Conservation (phyloP, 2,113 vertebrate species). For the Catharus fuscescens region DNA sequence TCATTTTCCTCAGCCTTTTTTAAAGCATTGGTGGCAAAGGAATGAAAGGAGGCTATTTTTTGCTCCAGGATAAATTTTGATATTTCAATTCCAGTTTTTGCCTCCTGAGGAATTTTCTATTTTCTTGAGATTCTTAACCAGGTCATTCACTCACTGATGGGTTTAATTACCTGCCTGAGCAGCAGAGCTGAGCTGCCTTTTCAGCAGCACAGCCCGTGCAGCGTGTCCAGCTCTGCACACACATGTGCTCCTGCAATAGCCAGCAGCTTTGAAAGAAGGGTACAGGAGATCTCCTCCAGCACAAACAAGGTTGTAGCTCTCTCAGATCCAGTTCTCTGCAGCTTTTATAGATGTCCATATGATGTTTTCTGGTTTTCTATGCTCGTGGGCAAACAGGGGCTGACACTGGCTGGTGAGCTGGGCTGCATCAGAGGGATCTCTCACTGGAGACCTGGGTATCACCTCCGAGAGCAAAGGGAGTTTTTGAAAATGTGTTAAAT, state of each 20-base stretch:
- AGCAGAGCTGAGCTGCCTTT: neutral
- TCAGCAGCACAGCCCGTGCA: neutral
- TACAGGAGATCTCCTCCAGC: neutral
- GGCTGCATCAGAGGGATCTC: neutral
- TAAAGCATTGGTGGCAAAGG: conserved; percentile 45
- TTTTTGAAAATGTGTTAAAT: conserved; percentile 2
- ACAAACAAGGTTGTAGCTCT: neutral
- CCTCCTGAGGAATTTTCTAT: conserved; percentile 63
- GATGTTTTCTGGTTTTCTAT: neutral
- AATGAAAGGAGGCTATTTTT: conserved; percentile 66
- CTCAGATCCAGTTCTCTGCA: conserved; percentile 3
- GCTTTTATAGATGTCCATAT: neutral
- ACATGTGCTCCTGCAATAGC: neutral
- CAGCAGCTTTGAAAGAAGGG: neutral
- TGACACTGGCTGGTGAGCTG: neutral
- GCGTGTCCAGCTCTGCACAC: neutral
- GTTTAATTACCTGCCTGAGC: conserved; percentile 48
- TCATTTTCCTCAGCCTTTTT: conserved; percentile 39
- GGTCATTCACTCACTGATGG: conserved; percentile 5
- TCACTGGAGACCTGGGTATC: neutral
- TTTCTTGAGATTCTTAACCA: conserved; percentile 55
- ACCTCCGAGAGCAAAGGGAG: conserved; percentile 8
- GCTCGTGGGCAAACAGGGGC: neutral
- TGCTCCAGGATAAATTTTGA: conserved; percentile 55
- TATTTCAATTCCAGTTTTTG: conserved; percentile 60